Evolutionary conservation across 2,113 vertebrate species (phyloP), one percentile per base, ranked within the genome.

Genomic region (Pachypanchax playfairii): DNA sequence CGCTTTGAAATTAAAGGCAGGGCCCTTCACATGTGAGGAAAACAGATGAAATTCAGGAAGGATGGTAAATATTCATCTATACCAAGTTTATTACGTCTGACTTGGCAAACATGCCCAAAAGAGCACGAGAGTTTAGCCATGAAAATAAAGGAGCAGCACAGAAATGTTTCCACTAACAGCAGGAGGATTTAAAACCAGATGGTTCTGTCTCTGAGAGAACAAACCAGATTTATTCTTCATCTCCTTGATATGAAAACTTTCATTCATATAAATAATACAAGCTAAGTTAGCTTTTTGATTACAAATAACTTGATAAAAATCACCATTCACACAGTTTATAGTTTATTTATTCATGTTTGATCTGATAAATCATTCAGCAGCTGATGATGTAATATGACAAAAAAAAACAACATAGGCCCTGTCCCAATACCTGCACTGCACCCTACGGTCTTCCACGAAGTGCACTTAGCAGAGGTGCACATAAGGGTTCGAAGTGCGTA

Each of bases 21-120:
- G 59, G 46, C 12, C 21, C 36, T 66, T 44, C 39, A 42, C 65
- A 68, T 73, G 42, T 36, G 26, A 48, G 26, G 53, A 28, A 49
- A 33, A 50, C 39, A 60, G 59, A 66, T 18, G 58, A 66, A 41
- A 67, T 51, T 61, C 22, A 49, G 50, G 4, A 44, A 60, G 49
- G 48, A 28, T 46, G 12, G 68, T 64, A 74, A 57, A 75, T 69
- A 70, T 75, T 55, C 52, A 55, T 79, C 60, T 28, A 50, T 56
- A 64, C 28, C 67, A 65, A 60, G 70, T 51, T 86, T 74, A 80
- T 76, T 70, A 75, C 64, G 48, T 82, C 65, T 65, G 53, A 75
- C 61, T 85, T 82, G 63, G 69, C 79, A 73, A 28, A 70, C 56
- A 43, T 4, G 22, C 58, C 28, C 15, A 43, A 70, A 72, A n/a